These are phyloP conservation scores for Pipistrellus pygmaeus DNA, from an alignment of 2,797 vertebrate species.

Conservation along the genomic window DNA sequence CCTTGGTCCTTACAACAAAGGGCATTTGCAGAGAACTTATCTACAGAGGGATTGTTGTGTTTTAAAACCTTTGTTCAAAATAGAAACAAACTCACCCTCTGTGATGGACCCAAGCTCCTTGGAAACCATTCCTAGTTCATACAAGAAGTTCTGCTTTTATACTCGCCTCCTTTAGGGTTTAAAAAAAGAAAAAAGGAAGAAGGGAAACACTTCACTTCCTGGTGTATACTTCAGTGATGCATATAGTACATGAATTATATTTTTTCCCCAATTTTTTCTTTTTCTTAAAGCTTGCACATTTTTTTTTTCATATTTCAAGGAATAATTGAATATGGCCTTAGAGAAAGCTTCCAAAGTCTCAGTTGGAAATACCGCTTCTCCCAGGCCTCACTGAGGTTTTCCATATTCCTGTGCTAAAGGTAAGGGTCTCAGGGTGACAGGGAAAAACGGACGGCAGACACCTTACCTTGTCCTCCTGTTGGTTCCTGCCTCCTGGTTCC, in stretches of 20 bases:
- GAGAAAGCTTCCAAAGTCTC: background rate
- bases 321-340: background rate
- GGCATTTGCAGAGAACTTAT: slow-evolving; percentile 10
- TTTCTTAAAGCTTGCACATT: background rate
- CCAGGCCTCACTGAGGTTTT: background rate
- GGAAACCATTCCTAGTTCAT: background rate
- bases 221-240: background rate
- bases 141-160: slow-evolving; percentile 1
- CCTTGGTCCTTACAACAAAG: background rate
- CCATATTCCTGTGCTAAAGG: background rate
- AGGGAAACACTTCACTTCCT: background rate
- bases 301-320: slow-evolving; percentile 58
- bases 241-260: background rate
- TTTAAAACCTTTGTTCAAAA: slow-evolving; percentile 18
- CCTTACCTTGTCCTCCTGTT: background rate
- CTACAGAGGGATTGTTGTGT: background rate
- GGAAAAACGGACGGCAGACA: too few relatives aligned
- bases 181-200: background rate
- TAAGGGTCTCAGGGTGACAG: background rate
- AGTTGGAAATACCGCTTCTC: background rate
- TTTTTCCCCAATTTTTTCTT: background rate
- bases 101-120: background rate
- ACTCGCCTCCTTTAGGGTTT: background rate
- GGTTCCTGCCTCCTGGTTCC: background rate
- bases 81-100: background rate